Base-by-base conservation (phyloP, 1,140 invertebrate genomes). In the Acromyrmex heyeri region DNA sequence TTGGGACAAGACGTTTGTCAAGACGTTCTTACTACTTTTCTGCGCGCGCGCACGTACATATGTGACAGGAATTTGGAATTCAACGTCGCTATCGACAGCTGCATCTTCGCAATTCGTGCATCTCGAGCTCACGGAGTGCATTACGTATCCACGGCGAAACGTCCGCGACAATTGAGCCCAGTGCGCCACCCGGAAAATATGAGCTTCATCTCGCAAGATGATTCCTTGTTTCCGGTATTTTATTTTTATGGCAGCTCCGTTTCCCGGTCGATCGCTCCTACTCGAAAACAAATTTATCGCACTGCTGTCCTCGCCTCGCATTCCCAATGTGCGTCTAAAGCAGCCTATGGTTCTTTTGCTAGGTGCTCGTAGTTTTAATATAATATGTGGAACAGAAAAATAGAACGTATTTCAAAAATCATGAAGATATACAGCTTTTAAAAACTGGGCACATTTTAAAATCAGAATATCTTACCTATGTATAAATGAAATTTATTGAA, bases 321-420 rank as follows among this genome's bases (percentile, higher is more conserved):
- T 67, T 72, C 57, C 59, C 70, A 88, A 89, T 38, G 87, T 88
- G 85, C 67, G 73, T 89, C 72, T 86, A 86, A 77, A 83, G 38
- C 79, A 75, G 38, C 79, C 55, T 82, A 69, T 21, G 79, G 67
- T 69, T 69, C 65, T 70, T 70, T 70, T 18, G 65, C 48, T 61
- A 16, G 34, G 6, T 73, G 67, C 38, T 75, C 55, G n/a, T 83
- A 82, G 73, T 75, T 83, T 83, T 14, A 12, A 5, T 5, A 44
- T 61, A 62, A 73, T 83, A 62, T 75, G 55, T 30, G 55, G n/a
- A 44, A 24, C 12, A 24, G 55, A 61, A 73, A 61, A 83, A 8
- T 73, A 61, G 57, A 61, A 48, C 30, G 18, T 48, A 18, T 65
- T 67, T 79, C 27, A 27, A 70, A 81, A 57, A 70, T 3, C 34